phyloP scores from a whole-genome alignment of 2,113 vertebrate genomes.

The Dolichallabes microphthalmus region DNA sequence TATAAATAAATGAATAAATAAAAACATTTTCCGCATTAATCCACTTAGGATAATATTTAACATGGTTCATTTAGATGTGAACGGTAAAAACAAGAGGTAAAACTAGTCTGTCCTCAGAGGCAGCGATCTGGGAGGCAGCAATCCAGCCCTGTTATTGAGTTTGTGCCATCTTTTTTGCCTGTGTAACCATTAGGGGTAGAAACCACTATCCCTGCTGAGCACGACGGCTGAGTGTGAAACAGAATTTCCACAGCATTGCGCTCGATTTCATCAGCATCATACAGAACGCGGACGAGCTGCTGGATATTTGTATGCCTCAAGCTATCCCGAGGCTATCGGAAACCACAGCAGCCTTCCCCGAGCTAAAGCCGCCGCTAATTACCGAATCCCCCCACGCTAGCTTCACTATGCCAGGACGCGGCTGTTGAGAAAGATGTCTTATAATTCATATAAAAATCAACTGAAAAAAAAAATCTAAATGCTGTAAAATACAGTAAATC shows the following conservation, averaged over 20 bases:
- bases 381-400: slow-evolving; percentile 51
- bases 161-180: slow-evolving; percentile 40
- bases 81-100: slow-evolving; percentile 16
- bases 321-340: slow-evolving; percentile 69
- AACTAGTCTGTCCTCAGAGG: slow-evolving; percentile 21
- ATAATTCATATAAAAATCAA: slow-evolving; percentile 7
- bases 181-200: slow-evolving; percentile 37
- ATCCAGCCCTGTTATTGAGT: slow-evolving; percentile 43
- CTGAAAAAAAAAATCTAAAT: slow-evolving; percentile 19
- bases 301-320: slow-evolving; percentile 59
- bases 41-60: not conserved
- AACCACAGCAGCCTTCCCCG: slow-evolving; percentile 50
- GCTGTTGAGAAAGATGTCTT: slow-evolving; percentile 41
- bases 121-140: slow-evolving; percentile 45
- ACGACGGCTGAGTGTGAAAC: slow-evolving; percentile 44
- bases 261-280: slow-evolving; percentile 78
- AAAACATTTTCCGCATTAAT: not conserved
- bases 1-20: not conserved
- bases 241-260: slow-evolving; percentile 68
- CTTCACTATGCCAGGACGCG: slow-evolving; percentile 21
- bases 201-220: slow-evolving; percentile 38
- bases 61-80: not conserved
- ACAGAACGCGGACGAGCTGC: slow-evolving; percentile 71
- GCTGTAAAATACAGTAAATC: slow-evolving; percentile 24
- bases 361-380: slow-evolving; percentile 56